phyloP scores from a whole-genome alignment of 2,113 vertebrate genomes.

The Saimiri boliviensis region DNA sequence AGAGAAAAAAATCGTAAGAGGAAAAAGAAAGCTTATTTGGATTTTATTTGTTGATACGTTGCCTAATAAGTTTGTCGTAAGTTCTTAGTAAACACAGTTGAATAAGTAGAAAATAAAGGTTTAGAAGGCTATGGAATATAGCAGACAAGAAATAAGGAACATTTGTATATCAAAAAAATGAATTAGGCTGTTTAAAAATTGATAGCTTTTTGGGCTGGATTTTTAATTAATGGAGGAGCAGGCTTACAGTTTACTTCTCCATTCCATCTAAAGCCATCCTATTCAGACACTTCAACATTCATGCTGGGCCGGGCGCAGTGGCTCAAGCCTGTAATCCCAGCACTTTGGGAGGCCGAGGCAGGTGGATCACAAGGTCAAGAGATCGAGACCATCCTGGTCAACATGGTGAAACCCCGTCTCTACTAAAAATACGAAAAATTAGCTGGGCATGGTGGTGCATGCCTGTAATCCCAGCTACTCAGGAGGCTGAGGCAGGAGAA shows the following conservation, averaged over 20 bases:
- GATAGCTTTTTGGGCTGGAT: not conserved
- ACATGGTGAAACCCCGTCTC: too few species aligned
- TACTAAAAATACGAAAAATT: too few species aligned
- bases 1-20: not conserved
- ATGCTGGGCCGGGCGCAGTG: too few species aligned
- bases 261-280: not conserved
- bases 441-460: too few species aligned
- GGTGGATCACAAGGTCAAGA: too few species aligned
- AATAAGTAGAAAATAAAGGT: constrained; percentile 22
- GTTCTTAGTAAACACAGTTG: constrained; percentile 15
- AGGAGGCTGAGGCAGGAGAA: too few species aligned
- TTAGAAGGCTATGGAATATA: not conserved
- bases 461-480: too few species aligned
- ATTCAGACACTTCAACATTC: not conserved
- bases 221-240: not conserved
- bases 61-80: not conserved
- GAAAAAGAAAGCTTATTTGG: not conserved
- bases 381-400: too few species aligned
- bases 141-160: not conserved
- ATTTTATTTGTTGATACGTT: constrained; percentile 10
- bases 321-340: too few species aligned
- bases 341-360: too few species aligned
- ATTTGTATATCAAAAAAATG: constrained; percentile 12
- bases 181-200: not conserved
- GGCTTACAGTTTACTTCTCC: not conserved